These are phyloP conservation scores for Paramormyrops hopkinsi DNA, from an alignment of 2,797 vertebrate species.

Conservation along the genomic window DNA sequence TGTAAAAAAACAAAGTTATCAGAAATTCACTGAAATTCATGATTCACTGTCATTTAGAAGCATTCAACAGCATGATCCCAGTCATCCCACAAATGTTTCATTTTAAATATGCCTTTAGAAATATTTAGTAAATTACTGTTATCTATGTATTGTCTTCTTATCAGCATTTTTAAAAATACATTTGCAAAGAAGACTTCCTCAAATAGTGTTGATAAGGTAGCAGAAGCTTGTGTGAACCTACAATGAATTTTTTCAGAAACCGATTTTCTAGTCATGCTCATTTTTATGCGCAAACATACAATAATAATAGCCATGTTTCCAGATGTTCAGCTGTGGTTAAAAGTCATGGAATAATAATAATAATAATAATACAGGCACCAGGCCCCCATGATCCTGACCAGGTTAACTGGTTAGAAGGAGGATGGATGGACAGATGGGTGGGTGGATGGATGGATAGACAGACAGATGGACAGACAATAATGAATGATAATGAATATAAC, in stretches of 20 bases:
- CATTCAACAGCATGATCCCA: background rate
- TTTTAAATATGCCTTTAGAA: background rate
- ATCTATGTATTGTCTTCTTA: background rate
- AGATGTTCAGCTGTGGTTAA: background rate
- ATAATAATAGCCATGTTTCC: slow-evolving; percentile 1
- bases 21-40: background rate
- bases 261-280: background rate
- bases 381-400: background rate
- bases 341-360: background rate
- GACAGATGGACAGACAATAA: background rate
- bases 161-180: background rate
- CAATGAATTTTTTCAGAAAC: background rate
- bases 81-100: background rate
- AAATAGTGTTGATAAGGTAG: background rate
- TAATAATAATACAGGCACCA: background rate
- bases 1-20: background rate
- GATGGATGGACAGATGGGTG: background rate
- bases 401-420: background rate
- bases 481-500: background rate
- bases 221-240: background rate
- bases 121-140: background rate
- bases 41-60: background rate
- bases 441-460: background rate
- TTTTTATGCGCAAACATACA: background rate
- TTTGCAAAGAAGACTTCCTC: background rate